Conservation (phyloP, 2,797 vertebrate genomes). For the Lacerta bilineata region DNA sequence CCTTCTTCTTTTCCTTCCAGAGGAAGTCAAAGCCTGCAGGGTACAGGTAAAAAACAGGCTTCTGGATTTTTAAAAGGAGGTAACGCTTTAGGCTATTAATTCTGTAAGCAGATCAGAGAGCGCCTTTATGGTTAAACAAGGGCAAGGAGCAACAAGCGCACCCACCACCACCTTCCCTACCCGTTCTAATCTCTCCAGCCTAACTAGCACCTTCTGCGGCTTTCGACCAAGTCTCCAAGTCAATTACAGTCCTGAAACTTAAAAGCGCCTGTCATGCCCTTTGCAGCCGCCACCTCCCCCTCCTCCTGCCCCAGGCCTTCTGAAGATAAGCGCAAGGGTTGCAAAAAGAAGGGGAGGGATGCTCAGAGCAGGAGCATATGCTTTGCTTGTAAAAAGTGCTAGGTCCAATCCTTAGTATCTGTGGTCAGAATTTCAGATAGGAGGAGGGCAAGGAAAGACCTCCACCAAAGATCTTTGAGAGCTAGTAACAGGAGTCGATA, state of each 20-base stretch:
- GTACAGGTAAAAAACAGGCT: constrained; percentile 56
- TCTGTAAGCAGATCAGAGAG: constrained; percentile 15
- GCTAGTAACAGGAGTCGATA: neutral
- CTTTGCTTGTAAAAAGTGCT: neutral
- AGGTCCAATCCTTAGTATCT: neutral
- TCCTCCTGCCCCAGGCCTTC: neutral
- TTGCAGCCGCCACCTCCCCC: neutral
- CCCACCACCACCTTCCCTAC: constrained; percentile 3
- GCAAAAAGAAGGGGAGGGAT: constrained; percentile 47
- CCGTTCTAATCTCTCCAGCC: rapidly evolving
- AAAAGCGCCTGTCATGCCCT: constrained; percentile 31
- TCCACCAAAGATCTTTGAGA: neutral
- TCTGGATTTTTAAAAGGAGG: constrained; percentile 16
- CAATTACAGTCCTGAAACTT: constrained; percentile 22
- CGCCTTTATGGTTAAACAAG: constrained; percentile 28
- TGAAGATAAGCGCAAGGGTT: neutral
- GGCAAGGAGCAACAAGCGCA: neutral
- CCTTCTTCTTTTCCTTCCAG: neutral
- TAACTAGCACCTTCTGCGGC: neutral
- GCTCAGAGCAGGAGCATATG: neutral
- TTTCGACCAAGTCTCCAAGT: constrained; percentile 48
- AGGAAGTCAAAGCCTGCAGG: constrained; percentile 61
- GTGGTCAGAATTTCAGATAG: neutral
- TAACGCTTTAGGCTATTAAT: constrained; percentile 20
- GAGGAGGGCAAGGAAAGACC: neutral